Conservation (phyloP, 2,113 vertebrate genomes). For the Poeciliopsis turrubarensis region DNA sequence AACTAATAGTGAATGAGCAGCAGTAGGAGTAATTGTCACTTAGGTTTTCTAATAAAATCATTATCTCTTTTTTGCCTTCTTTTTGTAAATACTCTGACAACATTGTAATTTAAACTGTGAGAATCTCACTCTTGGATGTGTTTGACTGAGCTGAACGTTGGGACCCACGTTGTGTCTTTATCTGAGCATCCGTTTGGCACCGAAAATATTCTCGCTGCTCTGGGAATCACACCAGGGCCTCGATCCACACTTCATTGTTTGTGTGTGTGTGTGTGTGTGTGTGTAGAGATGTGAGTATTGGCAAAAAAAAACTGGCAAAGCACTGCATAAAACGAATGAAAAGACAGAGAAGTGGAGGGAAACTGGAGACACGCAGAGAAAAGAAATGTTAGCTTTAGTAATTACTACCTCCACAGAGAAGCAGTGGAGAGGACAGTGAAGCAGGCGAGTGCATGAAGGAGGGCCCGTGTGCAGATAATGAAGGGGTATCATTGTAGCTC, state of each 20-base stretch:
- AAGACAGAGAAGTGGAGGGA: constrained; percentile 50
- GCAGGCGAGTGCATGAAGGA: constrained; percentile 72
- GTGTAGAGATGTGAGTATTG: constrained; percentile 24
- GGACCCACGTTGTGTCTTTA: constrained; percentile 66
- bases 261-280: neutral
- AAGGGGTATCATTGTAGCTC: constrained; percentile 80
- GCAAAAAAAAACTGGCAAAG: constrained; percentile 48
- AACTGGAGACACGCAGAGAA: constrained; percentile 57
- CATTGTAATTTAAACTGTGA: neutral
- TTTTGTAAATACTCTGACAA: neutral
- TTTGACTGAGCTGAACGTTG: constrained; percentile 61
- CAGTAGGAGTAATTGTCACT: no score
- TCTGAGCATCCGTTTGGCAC: constrained; percentile 74
- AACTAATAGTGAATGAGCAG: no score
- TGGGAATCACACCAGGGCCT: constrained; percentile 28
- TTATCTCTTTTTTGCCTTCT: neutral
- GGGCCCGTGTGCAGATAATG: constrained; percentile 81
- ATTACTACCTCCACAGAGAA: constrained; percentile 79
- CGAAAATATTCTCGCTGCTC: constrained; percentile 69
- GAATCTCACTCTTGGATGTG: constrained; percentile 22
- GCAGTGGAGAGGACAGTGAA: constrained; percentile 76
- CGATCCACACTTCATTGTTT: constrained; percentile 55
- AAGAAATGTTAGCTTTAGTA: constrained; percentile 79
- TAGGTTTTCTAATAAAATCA: neutral
- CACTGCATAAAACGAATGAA: constrained; percentile 35